phyloP scores from a whole-genome alignment of 2,888 invertebrate species.

The Aplocera efformata region DNA sequence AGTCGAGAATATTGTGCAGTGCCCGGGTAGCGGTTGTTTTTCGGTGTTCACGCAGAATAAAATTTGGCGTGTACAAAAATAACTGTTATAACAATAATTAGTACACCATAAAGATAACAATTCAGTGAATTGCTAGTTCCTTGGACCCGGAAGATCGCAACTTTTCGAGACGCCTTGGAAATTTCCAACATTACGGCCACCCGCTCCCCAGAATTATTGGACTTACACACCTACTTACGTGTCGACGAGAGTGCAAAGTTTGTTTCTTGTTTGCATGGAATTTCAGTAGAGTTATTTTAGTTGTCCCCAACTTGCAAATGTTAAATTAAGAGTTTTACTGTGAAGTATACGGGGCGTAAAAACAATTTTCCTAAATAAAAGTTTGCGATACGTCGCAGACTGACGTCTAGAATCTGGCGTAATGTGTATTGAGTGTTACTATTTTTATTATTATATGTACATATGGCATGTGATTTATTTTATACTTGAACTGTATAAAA shows the following conservation, averaged over 20 bases:
- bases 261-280: constrained; percentile 64
- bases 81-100: constrained; percentile 13
- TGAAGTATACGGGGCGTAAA: constrained; percentile 1
- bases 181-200: constrained; percentile 71
- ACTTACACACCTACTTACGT: constrained; percentile 70
- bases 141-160: constrained; percentile 56
- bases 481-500: too few species aligned
- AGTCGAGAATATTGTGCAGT: too few species aligned
- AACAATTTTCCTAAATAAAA: too few species aligned
- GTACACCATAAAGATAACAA: constrained; percentile 38
- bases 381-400: too few species aligned
- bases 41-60: constrained; percentile 7
- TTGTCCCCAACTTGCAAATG: constrained; percentile 30
- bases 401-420: too few species aligned
- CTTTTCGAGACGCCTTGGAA: constrained; percentile 57
- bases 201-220: constrained; percentile 70
- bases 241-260: constrained; percentile 67
- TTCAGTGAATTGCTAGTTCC: constrained; percentile 49
- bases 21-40: constrained; percentile 2
- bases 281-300: constrained; percentile 48
- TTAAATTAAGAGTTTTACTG: constrained; percentile 24
- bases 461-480: too few species aligned
- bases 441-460: too few species aligned
- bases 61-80: constrained; percentile 13
- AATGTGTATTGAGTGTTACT: too few species aligned